phyloP scores from a whole-genome alignment of 2,113 vertebrate genomes.

The Alouatta palliata region DNA sequence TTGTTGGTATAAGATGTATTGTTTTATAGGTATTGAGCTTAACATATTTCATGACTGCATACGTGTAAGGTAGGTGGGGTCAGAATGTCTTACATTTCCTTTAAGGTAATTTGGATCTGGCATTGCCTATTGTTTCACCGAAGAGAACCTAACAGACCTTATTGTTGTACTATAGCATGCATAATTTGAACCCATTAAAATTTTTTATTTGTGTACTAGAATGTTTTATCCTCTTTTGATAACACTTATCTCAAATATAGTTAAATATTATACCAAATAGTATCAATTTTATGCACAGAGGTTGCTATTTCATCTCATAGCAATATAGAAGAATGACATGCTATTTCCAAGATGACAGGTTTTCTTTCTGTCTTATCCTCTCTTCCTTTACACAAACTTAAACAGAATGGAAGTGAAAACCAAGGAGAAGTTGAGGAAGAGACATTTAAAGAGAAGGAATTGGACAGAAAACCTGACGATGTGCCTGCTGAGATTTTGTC shows the following conservation, averaged over 20 bases:
- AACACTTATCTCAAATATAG: conserved; percentile 62
- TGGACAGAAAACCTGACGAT: conserved; percentile 77
- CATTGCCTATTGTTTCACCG: conserved; percentile 83
- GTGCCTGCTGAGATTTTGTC: conserved; percentile 80
- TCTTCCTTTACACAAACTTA: conserved; percentile 87
- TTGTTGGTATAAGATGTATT: conserved; percentile 46
- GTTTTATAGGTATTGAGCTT: conserved; percentile 36
- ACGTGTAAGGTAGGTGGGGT: conserved; percentile 76
- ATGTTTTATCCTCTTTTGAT: conserved; percentile 62
- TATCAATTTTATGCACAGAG: not conserved
- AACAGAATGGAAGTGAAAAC: conserved; percentile 81
- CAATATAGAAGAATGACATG: conserved; percentile 29
- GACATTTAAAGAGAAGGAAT: conserved; percentile 72
- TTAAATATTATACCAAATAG: conserved; percentile 74
- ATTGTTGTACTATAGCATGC: conserved; percentile 63
- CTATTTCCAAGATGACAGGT: conserved; percentile 88
- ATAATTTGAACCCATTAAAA: conserved; percentile 57
- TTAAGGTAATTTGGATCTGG: conserved; percentile 79
- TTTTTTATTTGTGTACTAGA: not conserved
- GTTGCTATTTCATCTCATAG: conserved; percentile 57
- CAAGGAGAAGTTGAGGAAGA: conserved; percentile 68
- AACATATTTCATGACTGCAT: conserved; percentile 40
- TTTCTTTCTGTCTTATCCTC: conserved; percentile 92
- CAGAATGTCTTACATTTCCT: conserved; percentile 34
- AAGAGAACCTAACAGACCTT: conserved; percentile 59